These are phyloP conservation scores for Anoura caudifer DNA, from an alignment of 2,113 vertebrate species.

Conservation along the genomic window DNA sequence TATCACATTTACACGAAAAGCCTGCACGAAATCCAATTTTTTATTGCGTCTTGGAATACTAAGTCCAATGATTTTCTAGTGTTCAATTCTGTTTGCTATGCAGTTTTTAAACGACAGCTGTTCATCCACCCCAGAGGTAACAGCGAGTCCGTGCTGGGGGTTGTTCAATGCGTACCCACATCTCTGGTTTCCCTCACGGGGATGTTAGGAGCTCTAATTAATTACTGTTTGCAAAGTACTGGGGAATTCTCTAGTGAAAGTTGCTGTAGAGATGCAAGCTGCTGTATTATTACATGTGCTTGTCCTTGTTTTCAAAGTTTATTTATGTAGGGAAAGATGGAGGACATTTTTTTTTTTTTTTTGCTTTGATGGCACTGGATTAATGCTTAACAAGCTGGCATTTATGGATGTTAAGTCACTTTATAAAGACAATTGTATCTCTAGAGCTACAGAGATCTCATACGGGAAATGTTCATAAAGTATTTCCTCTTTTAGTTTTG, in stretches of 20 bases:
- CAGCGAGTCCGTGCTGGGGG: not conserved
- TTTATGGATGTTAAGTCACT: conserved; percentile 16
- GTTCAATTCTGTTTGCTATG: not conserved
- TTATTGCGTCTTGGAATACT: not conserved
- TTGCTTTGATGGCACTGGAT: not conserved
- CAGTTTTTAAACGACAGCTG: conserved; percentile 46
- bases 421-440: not conserved
- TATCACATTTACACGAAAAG: not conserved
- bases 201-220: conserved; percentile 43
- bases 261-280: conserved; percentile 35
- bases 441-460: not conserved
- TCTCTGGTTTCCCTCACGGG: not conserved
- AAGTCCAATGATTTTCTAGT: not conserved
- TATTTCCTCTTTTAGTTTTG: not conserved
- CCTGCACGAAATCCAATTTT: not conserved
- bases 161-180: not conserved
- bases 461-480: not conserved
- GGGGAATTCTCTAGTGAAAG: conserved; percentile 47
- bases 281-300: not conserved
- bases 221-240: conserved; percentile 42
- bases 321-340: not conserved
- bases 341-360: conserved; percentile 12
- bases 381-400: not conserved
- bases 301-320: conserved; percentile 49
- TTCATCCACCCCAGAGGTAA: conserved; percentile 35